Conservation (phyloP, 2,113 vertebrate species). For the Cathartes aura region DNA sequence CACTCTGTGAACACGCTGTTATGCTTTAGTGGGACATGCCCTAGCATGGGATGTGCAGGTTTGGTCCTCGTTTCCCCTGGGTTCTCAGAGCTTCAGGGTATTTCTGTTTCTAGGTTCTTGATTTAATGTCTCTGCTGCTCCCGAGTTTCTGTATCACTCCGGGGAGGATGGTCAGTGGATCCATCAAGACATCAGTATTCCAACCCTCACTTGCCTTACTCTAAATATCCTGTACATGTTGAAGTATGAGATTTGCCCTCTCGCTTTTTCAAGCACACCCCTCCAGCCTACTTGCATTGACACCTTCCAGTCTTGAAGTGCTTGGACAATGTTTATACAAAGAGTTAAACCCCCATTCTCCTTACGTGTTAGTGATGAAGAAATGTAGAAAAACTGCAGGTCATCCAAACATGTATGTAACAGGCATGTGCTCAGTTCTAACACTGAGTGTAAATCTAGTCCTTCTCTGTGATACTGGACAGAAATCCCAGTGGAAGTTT, state of each 20-base stretch:
- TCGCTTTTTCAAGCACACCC: background rate
- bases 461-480: constrained; percentile 71
- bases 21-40: background rate
- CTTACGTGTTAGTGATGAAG: background rate
- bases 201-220: rapidly evolving
- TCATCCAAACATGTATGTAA: background rate
- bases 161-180: background rate
- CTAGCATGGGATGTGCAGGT: background rate
- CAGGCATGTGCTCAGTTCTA: background rate
- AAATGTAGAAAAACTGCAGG: background rate
- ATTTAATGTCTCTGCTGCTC: background rate
- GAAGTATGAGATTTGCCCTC: background rate
- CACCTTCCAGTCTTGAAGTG: background rate
- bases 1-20: rapidly evolving
- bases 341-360: background rate
- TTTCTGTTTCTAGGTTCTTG: background rate
- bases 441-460: constrained; percentile 32
- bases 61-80: rapidly evolving
- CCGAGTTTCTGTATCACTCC: rapidly evolving
- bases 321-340: background rate
- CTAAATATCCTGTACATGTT: background rate
- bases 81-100: background rate
- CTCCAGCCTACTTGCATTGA: background rate
- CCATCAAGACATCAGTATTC: background rate
- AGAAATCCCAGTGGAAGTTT: constrained; percentile 78